phyloP scores from a whole-genome alignment of 92 coral and sea anemone species.

The Montipora capitata region DNA sequence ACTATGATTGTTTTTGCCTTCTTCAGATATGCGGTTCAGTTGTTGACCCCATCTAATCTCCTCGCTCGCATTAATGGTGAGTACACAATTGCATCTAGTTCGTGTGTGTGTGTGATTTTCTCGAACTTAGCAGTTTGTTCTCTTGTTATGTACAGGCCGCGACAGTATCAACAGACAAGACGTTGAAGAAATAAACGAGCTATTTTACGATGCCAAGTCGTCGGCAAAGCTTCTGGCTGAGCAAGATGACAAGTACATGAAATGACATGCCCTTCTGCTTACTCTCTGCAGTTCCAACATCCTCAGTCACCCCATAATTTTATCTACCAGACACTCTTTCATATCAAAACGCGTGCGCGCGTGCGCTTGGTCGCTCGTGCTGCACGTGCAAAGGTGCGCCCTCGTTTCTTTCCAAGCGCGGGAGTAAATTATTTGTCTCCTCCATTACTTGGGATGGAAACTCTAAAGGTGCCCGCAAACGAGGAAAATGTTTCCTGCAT shows the following conservation, averaged over 20 bases:
- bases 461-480: too few species aligned
- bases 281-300: too few species aligned
- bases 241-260: constrained; percentile 98
- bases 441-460: too few species aligned
- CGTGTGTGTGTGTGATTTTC: not conserved
- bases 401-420: not conserved
- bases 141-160: constrained; percentile 78
- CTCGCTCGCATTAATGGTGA: constrained; percentile 97
- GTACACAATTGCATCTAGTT: not conserved
- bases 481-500: too few species aligned
- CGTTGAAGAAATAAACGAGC: constrained; percentile 97
- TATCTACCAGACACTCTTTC: not conserved
- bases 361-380: not conserved
- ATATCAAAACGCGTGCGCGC: not conserved
- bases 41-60: constrained; percentile 97
- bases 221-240: constrained; percentile 98
- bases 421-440: too few species aligned
- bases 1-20: not conserved
- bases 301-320: too few species aligned
- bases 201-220: constrained; percentile 97
- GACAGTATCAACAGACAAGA: constrained; percentile 90
- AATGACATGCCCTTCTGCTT: constrained; percentile 17
- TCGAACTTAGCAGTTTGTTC: not conserved
- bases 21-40: constrained; percentile 94
- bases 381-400: not conserved